Conservation (phyloP, 2,113 vertebrate species). For the Myrmophylax atrothorax region DNA sequence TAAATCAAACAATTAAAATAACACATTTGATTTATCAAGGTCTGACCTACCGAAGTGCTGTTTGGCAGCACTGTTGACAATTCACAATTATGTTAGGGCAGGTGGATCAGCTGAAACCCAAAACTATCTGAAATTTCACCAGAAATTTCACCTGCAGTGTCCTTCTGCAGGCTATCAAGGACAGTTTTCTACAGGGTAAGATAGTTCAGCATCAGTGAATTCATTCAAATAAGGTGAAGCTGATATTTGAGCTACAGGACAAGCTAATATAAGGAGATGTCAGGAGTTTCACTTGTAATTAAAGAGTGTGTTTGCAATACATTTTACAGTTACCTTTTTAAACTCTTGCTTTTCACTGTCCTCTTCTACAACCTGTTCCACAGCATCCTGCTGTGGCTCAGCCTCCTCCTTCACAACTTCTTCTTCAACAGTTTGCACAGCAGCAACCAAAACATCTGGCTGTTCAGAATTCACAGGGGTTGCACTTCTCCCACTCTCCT, state of each 20-base stretch:
- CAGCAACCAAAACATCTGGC: constrained; percentile 81
- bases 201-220: neutral
- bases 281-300: neutral
- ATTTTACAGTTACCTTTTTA: constrained; percentile 83
- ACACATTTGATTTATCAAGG: neutral
- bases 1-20: neutral
- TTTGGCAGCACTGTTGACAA: neutral
- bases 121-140: neutral
- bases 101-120: neutral
- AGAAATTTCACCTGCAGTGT: neutral
- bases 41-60: neutral
- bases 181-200: neutral
- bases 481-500: constrained; percentile 94
- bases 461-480: constrained; percentile 96
- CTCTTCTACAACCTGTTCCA: constrained; percentile 73
- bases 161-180: neutral
- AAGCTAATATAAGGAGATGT: neutral
- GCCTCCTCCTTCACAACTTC: neutral
- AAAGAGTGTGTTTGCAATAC: neutral
- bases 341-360: constrained; percentile 82
- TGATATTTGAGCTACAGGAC: neutral
- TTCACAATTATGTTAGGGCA: neutral
- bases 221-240: neutral
- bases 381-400: constrained; percentile 28
- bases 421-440: constrained; percentile 43